Base-by-base conservation (phyloP, 2,797 vertebrate genomes). In the Mycteria americana region DNA sequence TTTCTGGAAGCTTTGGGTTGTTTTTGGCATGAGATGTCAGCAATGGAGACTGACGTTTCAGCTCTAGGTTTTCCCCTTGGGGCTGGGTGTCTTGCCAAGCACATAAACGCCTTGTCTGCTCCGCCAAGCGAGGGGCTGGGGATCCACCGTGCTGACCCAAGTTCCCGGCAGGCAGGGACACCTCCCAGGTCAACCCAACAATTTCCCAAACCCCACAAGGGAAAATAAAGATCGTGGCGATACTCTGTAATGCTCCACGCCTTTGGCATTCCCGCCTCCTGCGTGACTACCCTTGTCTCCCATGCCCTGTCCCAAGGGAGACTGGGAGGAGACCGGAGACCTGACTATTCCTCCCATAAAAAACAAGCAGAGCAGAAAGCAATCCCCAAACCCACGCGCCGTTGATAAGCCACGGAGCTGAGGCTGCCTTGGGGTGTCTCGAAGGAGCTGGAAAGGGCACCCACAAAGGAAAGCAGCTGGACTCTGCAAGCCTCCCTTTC, bases 391-490 rank as follows among this genome's bases (percentile, higher is more conserved):
- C 41, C 37, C 74, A 72, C 27, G 25, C 5, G 0, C 35, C 13
- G 13, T 1, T 92, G 77, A 87, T 46, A 92, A 81, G 48, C 46
- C 72, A 79, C 7, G 1, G 50, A 80, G 56, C 7, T 69, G 76
- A 73, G 50, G 37, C 74, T 91, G 59, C n/a, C 51, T 79, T 96
- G 59, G 48, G 48, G 54, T 5, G 1, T 88, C 85, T 64, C 31
- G 3, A 93, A 92, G 83, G 81, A 92, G 46, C 69, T 77, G 83
- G 67, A 95, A 94, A 72, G 41, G 85, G 50, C 60, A 92, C 25
- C 24, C 31, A 3, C 31, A 73, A 82, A 89, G 64, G 50, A 94
- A 93, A 92, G 88, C 31, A 57, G 54, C 62, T 57, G 75, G 51
- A 62, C 73, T 22, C 67, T 19, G 35, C 80, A 57, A 19, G 89